Evolutionary conservation across 2,113 vertebrate species (phyloP).

Genomic region (Sebastes schlegelii): DNA sequence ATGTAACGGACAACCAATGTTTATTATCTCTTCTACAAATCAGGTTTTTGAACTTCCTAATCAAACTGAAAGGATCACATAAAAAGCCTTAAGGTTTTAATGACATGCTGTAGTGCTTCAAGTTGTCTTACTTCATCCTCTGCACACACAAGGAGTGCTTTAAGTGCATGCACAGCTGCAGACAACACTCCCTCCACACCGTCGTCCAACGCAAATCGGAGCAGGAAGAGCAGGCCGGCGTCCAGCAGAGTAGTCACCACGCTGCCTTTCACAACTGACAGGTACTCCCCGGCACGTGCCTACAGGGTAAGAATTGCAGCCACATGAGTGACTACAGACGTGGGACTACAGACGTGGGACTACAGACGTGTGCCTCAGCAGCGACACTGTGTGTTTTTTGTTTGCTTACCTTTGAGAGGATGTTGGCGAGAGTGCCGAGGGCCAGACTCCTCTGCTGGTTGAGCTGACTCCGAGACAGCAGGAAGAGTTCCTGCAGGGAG

Average conservation of each 20-base stretch:
- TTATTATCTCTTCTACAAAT: neutral
- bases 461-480: slow-evolving; percentile 94
- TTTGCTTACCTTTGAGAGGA: slow-evolving; percentile 89
- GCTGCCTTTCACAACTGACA: slow-evolving; percentile 85
- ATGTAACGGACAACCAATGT: neutral
- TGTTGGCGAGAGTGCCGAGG: slow-evolving; percentile 88
- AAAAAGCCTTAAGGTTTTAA: neutral
- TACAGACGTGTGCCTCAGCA: neutral
- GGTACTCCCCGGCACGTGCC: slow-evolving; percentile 89
- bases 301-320: slow-evolving; percentile 45
- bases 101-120: neutral
- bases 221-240: slow-evolving; percentile 94
- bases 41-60: neutral
- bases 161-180: slow-evolving; percentile 87
- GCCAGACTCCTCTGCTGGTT: slow-evolving; percentile 93
- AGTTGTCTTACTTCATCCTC: slow-evolving; percentile 89
- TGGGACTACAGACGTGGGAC: neutral
- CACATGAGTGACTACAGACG: neutral
- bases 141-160: slow-evolving; percentile 87
- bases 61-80: neutral
- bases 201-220: slow-evolving; percentile 95
- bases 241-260: slow-evolving; percentile 89
- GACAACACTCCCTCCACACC: slow-evolving; percentile 90
- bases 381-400: neutral
- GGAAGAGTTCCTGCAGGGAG: slow-evolving; percentile 96